Conservation (phyloP, 2,113 vertebrate species). For the Gavia stellata region DNA sequence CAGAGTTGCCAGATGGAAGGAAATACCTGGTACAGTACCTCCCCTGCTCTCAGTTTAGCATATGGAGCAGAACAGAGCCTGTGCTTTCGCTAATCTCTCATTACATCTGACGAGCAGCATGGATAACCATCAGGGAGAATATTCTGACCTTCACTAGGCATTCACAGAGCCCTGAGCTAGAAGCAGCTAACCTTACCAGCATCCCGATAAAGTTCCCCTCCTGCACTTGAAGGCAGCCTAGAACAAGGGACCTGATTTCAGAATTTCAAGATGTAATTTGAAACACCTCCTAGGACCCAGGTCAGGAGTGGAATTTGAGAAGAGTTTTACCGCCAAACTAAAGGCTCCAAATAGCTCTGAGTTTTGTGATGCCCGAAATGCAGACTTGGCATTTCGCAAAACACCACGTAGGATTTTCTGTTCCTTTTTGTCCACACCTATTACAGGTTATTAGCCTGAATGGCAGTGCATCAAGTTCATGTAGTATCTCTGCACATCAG, state of each 20-base stretch:
- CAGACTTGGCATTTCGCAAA: background rate
- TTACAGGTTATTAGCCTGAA: background rate
- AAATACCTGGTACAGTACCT: background rate
- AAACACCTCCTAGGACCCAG: background rate
- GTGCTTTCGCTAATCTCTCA: background rate
- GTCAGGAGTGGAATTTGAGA: background rate
- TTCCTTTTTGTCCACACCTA: background rate
- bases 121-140: background rate
- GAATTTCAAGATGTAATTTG: background rate
- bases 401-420: background rate
- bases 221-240: background rate
- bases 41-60: background rate
- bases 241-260: background rate
- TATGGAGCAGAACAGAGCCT: background rate
- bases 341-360: background rate
- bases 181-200: background rate
- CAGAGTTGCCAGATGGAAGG: background rate
- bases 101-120: background rate
- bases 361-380: background rate
- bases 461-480: background rate
- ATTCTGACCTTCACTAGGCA: background rate
- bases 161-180: background rate
- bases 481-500: background rate
- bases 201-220: background rate
- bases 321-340: background rate